Evolutionary conservation across 2,888 invertebrate genomes (phyloP), one percentile per base, ranked within the genome.

Genomic region (Sminthurinus aureus): DNA sequence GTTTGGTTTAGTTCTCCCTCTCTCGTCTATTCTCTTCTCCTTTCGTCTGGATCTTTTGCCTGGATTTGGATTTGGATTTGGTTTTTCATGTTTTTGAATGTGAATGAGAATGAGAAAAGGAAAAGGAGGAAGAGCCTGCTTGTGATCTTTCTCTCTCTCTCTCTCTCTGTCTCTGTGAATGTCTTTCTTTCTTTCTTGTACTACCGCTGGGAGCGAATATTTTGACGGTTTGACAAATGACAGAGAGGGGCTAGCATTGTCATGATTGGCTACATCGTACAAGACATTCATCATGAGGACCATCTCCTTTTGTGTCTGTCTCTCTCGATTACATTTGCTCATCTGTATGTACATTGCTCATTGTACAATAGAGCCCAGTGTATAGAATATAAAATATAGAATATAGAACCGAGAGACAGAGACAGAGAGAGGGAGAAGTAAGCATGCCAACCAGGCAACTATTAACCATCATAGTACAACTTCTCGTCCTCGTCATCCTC

Each of bases 251-350:
- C 84, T 83, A 86, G 84, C 86, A 87, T 87, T 87, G 86, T 87
- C 85, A 87, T 87, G 86, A 87, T 87, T 87, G 87, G 87, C 86
- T 85, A 86, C 86, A 86, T 87, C 86, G 85, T 84, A 85, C 84
- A 84, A 85, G 85, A 86, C 86, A 87, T 87, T 85, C 87, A 87
- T 87, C 87, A 87, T 84, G 83, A 78, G 85, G 82, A 84, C 85
- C 84, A 84, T 84, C 77, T 82, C 82, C 82, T 78, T 82, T 82
- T 82, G 82, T 74, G 66, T 80, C 77, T 75, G 50, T 76, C 76
- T 38, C 38, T 38, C 38, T 38, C 38, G 12, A n/a, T n/a, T n/a
- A n/a, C n/a, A n/a, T n/a, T n/a, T n/a, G n/a, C n/a, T n/a, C n/a
- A n/a, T n/a, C n/a, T n/a, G n/a, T n/a, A n/a, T n/a, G n/a, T n/a